Conservation (phyloP, 2,888 invertebrate species). For the Cephonodes hylas region DNA sequence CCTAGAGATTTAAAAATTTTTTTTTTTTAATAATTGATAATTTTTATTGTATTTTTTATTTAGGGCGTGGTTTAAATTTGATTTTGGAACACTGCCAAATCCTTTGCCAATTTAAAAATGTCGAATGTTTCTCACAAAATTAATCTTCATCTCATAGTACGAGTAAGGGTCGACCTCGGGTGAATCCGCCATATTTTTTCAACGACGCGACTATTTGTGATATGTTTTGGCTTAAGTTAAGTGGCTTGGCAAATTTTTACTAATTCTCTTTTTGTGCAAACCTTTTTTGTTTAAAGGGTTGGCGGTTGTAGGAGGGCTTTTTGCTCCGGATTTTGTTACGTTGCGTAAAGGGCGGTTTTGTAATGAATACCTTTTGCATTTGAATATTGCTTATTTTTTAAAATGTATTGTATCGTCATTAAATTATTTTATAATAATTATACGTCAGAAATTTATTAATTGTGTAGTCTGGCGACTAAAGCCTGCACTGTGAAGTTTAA, state of each 20-base stretch:
- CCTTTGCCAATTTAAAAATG: too few species aligned
- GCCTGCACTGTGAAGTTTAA: too few species aligned
- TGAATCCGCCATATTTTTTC: constrained; percentile 65
- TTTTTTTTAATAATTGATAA: background rate
- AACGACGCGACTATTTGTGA: constrained; percentile 68
- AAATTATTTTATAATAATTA: too few species aligned
- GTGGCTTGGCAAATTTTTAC: constrained; percentile 68
- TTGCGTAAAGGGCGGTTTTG: background rate
- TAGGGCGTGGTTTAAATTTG: background rate
- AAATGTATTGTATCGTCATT: too few species aligned
- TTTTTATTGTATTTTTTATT: background rate
- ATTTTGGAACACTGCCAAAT: too few species aligned
- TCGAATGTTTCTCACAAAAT: background rate
- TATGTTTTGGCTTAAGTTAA: constrained; percentile 73
- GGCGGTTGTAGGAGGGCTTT: background rate
- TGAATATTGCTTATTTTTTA: too few species aligned
- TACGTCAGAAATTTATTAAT: too few species aligned
- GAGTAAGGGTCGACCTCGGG: constrained; percentile 40
- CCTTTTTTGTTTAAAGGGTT: constrained; percentile 60
- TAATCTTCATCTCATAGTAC: constrained; percentile 32
- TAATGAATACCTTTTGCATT: background rate
- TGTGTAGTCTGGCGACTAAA: too few species aligned
- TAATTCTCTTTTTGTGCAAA: constrained; percentile 63
- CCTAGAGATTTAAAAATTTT: background rate
- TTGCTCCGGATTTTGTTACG: constrained; percentile 5